Conservation (phyloP, 2,797 vertebrate species). For the Galaxias olidus region DNA sequence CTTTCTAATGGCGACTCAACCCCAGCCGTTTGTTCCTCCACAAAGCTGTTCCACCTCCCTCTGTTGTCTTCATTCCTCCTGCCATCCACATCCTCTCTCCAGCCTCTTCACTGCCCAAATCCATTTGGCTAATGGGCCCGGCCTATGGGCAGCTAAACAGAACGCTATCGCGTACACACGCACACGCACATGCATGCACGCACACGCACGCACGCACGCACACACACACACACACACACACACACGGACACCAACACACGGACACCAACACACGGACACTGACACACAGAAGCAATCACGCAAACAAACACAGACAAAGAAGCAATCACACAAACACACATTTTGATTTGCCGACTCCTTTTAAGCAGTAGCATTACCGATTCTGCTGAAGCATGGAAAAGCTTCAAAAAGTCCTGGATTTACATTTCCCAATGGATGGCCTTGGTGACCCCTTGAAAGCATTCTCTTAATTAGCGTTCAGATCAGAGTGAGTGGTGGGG, state of each 20-base stretch:
- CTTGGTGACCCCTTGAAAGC: conserved; percentile 50
- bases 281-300: neutral
- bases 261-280: neutral
- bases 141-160: conserved; percentile 42
- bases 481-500: conserved; percentile 51
- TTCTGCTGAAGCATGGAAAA: conserved; percentile 11
- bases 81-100: conserved; percentile 43
- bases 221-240: too few relatives aligned
- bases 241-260: too few relatives aligned
- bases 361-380: conserved; percentile 31
- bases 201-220: neutral
- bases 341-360: neutral
- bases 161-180: conserved; percentile 19
- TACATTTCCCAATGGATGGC: conserved; percentile 47
- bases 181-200: neutral
- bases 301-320: conserved; percentile 5
- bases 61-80: conserved; percentile 26
- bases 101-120: conserved; percentile 21
- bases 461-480: conserved; percentile 59
- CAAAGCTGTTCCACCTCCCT: conserved; percentile 16
- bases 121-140: conserved; percentile 58
- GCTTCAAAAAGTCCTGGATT: conserved; percentile 46
- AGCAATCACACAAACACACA: neutral
- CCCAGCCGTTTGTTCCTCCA: neutral
- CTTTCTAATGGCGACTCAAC: too few relatives aligned